Evolutionary conservation across 2,888 invertebrate species (phyloP), one percentile per base, ranked within the genome.

Genomic region (Nephrocerus scutellatus): DNA sequence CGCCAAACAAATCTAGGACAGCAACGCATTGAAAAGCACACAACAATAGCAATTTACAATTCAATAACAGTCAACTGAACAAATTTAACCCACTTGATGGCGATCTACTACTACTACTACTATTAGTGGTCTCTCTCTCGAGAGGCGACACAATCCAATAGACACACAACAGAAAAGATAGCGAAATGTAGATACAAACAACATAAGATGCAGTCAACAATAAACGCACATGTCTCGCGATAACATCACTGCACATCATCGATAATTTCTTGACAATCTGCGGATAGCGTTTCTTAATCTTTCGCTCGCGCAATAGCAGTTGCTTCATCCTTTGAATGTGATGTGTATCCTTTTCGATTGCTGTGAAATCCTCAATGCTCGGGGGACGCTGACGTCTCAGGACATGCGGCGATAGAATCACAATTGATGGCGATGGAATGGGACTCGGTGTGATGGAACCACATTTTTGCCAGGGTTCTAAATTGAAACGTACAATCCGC

Each of bases 191-290:
- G 15, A 39, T 44, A 51, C 63, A 48, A 50, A 63, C 8, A 29
- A 12, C 10, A 29, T 10, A 35, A 29, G 20, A 24, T 21, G n/a
- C n/a, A n/a, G n/a, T n/a, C n/a, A n/a, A n/a, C 16, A 20, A 42
- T 14, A 2, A 36, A 41, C 44, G 42, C 53, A 76, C 79, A 70
- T 77, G 72, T 51, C 68, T 58, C 25, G 76, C 70, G 30, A 78
- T 68, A 38, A 74, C 63, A 54, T 75, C 71, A 57, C 77, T 63
- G 56, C 79, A 77, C 22, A 79, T 53, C 30, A 71, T 70, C 47
- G 74, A 74, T 19, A 77, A 59, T 6, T 63, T 61, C 26, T 69
- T 65, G 26, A 76, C 68, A 19, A 63, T 53, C 41, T 61, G 54
- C n/a, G 68, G 67, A 42, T 73, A 69, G 51, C 73, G 69, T 46